phyloP scores from a whole-genome alignment of 64 coral and sea anemone species.

The Montipora efflorescens region DNA sequence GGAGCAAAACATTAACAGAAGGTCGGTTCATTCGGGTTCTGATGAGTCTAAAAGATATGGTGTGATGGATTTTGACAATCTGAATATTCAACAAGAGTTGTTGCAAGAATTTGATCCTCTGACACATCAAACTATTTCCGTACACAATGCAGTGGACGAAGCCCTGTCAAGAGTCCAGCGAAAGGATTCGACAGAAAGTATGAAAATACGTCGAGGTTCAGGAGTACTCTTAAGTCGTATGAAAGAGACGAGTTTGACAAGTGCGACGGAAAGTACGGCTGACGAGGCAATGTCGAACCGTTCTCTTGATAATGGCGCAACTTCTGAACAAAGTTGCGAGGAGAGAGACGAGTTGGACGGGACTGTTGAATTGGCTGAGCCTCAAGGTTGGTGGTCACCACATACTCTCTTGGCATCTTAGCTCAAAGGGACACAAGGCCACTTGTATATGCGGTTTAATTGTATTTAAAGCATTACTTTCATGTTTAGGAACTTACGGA shows the following conservation, averaged over 20 bases:
- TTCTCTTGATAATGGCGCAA: not conserved
- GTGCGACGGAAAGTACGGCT: not conserved
- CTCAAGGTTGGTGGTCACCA: not conserved
- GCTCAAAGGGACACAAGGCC: not conserved
- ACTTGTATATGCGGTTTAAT: too few species aligned
- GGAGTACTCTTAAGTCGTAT: not conserved
- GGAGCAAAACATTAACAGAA: slow-evolving; percentile 5
- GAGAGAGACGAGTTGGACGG: not conserved
- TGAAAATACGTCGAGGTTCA: not conserved
- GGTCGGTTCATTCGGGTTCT: slow-evolving; percentile 39
- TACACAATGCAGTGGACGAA: not conserved
- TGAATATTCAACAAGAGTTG: slow-evolving; percentile 18
- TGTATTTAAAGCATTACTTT: too few species aligned
- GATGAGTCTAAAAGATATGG: slow-evolving; percentile 73
- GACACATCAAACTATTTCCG: not conserved
- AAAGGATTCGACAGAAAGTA: not conserved
- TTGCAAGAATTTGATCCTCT: slow-evolving; percentile 86
- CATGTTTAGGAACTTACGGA: too few species aligned
- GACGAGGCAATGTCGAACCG: not conserved
- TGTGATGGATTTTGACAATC: slow-evolving; percentile 51
- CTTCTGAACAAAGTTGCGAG: not conserved
- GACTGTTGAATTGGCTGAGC: not conserved
- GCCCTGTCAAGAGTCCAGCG: not conserved
- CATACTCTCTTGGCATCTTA: not conserved
- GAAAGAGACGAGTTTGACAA: not conserved